These are phyloP conservation scores for Pocota personata DNA, from an alignment of 2,888 invertebrate genomes.

Conservation along the genomic window DNA sequence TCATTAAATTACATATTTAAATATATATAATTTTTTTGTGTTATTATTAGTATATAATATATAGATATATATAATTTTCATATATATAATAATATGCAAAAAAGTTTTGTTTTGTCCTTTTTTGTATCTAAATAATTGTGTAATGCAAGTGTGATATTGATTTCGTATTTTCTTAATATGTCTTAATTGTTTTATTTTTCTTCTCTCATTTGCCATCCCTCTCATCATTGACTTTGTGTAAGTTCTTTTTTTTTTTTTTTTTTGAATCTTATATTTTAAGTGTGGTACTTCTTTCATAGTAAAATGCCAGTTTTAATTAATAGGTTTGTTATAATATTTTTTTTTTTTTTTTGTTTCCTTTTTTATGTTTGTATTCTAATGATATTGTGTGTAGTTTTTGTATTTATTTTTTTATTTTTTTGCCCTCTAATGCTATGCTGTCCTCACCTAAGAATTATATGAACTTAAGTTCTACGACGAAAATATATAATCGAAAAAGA, in stretches of 20 bases:
- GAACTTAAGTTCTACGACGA: conserved; percentile 48
- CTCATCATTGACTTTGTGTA: conserved; percentile 37
- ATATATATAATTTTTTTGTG: conserved; percentile 61
- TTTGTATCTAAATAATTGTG: conserved; percentile 68
- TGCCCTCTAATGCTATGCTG: conserved; percentile 68
- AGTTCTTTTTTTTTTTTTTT: conserved; percentile 28
- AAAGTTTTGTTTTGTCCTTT: conserved; percentile 49
- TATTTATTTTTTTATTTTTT: conserved; percentile 37
- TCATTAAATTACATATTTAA: conserved; percentile 72
- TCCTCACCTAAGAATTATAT: conserved; percentile 59
- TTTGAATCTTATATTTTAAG: conserved; percentile 4
- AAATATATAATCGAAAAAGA: conserved; percentile 17
- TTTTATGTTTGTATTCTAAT: conserved; percentile 63
- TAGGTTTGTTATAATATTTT: conserved; percentile 46
- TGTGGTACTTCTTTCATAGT: conserved; percentile 63
- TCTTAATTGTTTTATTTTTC: conserved; percentile 59
- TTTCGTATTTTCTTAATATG: conserved; percentile 74
- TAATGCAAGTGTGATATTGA: conserved; percentile 74
- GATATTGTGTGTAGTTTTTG: conserved; percentile 70
- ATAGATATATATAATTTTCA: conserved; percentile 51
- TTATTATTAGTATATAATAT: conserved; percentile 66
- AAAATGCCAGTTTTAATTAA: conserved; percentile 62
- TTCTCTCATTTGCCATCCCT: conserved; percentile 6
- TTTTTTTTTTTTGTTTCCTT: not conserved
- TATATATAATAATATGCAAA: conserved; percentile 69